These are phyloP conservation scores for Cladorhizidae sp. DNA, from an alignment of 37 sponge, comb jelly and placozoan species.

Conservation along the genomic window DNA sequence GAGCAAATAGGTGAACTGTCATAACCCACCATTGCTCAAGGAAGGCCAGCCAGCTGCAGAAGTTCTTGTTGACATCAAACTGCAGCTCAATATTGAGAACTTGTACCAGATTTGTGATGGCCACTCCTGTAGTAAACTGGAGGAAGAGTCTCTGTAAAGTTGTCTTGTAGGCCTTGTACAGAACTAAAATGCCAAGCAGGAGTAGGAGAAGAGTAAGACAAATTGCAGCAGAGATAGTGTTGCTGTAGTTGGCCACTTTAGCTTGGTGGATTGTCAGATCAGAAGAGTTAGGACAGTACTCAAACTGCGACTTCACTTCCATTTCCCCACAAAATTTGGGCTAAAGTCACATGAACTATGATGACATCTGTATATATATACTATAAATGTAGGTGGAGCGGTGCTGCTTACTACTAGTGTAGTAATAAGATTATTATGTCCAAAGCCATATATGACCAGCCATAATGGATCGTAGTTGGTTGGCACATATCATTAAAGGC, in stretches of 20 bases:
- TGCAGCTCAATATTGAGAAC: no score
- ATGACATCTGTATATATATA: no score
- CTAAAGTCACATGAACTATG: no score
- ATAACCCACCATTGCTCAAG: background rate
- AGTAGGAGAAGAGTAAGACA: background rate
- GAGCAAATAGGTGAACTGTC: background rate
- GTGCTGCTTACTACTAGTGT: no score
- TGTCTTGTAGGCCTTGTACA: conserved; percentile 20
- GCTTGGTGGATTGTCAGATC: background rate
- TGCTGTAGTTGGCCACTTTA: background rate
- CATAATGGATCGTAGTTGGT: no score
- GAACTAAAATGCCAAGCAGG: background rate
- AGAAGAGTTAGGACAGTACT: conserved; percentile 1
- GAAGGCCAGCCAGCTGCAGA: conserved; percentile 6
- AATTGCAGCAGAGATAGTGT: background rate
- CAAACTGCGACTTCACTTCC: no score
- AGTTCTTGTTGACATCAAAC: no score
- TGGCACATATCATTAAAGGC: no score
- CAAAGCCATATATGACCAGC: no score
- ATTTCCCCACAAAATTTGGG: no score
- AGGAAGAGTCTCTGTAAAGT: conserved; percentile 13
- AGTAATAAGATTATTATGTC: no score
- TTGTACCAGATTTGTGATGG: background rate
- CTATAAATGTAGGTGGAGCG: no score
- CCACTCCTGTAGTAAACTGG: background rate